A percentile compares a stretch with the other conserved stretches of the same genome.
phyloP scores from a whole-genome alignment of 2,797 vertebrate genomes.

The Enteromius trimaculatus region DNA sequence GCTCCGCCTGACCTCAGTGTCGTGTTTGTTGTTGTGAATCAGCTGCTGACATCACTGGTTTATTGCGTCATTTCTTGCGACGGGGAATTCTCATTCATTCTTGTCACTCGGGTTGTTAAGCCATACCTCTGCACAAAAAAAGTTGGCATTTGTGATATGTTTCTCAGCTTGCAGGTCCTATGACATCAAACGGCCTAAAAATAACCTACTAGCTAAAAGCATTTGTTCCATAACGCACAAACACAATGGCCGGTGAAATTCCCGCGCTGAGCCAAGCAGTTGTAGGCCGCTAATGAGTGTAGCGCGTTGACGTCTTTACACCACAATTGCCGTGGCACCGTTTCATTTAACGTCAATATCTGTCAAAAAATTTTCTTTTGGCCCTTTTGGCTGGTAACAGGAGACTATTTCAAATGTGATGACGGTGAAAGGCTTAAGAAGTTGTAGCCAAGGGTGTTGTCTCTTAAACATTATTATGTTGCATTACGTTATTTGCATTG shows the following conservation, averaged over 20 bases:
- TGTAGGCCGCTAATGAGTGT: conserved; percentile 72
- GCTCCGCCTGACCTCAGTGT: neutral
- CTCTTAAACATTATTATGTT: neutral
- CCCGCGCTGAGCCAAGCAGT: conserved; percentile 63
- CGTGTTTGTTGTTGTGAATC: conserved; percentile 19
- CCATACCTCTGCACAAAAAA: conserved; percentile 31
- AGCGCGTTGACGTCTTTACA: conserved; percentile 70
- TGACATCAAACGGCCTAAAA: conserved; percentile 71
- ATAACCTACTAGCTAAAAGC: conserved; percentile 59
- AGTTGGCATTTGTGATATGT: conserved; percentile 57
- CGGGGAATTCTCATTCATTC: conserved; percentile 13
- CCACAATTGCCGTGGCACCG: conserved; percentile 61
- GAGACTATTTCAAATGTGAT: conserved; percentile 21
- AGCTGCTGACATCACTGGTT: neutral
- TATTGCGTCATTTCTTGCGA: conserved; percentile 20
- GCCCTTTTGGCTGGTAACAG: conserved; percentile 20
- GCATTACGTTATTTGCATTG: neutral
- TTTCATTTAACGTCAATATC: conserved; percentile 69
- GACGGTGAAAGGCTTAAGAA: conserved; percentile 21
- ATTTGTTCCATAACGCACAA: conserved; percentile 67
- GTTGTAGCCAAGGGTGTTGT: neutral
- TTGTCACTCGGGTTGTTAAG: conserved; percentile 6
- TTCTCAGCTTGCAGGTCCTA: conserved; percentile 52
- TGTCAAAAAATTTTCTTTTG: conserved; percentile 51
- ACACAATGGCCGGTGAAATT: conserved; percentile 70